Evolutionary conservation across 1,140 invertebrate species (phyloP).

Genomic region (Drosophila yakuba): DNA sequence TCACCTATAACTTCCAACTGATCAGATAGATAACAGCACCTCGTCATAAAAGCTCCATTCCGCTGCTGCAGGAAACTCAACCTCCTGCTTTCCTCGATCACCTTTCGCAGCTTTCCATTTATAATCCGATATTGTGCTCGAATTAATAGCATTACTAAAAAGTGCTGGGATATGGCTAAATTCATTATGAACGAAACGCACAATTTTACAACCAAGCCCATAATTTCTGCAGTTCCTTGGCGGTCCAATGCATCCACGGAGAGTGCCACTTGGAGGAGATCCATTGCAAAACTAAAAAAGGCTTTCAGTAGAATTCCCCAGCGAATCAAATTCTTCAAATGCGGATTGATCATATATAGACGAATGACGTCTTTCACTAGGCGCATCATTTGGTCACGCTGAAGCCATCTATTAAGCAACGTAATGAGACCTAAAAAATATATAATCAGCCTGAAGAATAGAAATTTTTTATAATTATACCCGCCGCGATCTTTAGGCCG

Average conservation of each 20-base stretch:
- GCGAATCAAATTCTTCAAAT: not conserved
- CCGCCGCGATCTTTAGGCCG: not conserved
- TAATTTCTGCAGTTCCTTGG: too few species aligned
- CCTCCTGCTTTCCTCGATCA: not conserved
- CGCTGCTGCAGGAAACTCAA: not conserved
- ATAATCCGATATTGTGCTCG: not conserved
- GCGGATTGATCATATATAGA: not conserved
- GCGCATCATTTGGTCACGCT: not conserved
- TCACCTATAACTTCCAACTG: not conserved
- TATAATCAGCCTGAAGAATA: not conserved
- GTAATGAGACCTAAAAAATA: not conserved
- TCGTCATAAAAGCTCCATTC: not conserved
- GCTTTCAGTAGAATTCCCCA: not conserved
- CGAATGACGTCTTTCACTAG: not conserved
- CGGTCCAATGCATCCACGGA: not conserved
- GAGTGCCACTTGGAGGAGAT: not conserved
- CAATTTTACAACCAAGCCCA: not conserved
- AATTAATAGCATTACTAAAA: not conserved
- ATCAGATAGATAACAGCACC: slow-evolving; percentile 6
- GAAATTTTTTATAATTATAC: not conserved
- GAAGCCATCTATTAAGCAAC: not conserved
- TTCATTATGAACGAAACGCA: not conserved
- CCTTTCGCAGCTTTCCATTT: not conserved
- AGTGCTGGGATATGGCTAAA: not conserved
- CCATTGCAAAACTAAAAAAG: not conserved